These are phyloP conservation scores for Latrodectus elegans DNA, from an alignment of 2,888 invertebrate species.

Conservation along the genomic window DNA sequence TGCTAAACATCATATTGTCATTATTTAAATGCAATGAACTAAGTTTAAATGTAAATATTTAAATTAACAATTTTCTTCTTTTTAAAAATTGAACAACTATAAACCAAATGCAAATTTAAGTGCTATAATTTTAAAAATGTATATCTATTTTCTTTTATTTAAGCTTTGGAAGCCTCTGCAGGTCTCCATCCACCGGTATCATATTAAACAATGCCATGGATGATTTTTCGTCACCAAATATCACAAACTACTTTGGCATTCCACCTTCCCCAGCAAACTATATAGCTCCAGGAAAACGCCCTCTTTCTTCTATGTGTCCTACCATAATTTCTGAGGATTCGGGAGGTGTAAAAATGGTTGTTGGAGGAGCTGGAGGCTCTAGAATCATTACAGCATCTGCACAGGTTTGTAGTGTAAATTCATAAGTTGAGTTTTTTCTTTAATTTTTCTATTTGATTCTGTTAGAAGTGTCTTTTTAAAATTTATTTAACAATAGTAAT, in stretches of 20 bases:
- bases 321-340: conserved; percentile 76
- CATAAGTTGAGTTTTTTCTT: neutral
- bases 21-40: too few relatives aligned
- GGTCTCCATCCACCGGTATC: conserved; percentile 72
- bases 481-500: too few relatives aligned
- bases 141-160: neutral
- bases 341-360: conserved; percentile 72
- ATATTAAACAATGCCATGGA: conserved; percentile 75
- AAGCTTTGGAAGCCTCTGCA: conserved; percentile 74
- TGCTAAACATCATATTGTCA: too few relatives aligned
- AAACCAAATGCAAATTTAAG: too few relatives aligned
- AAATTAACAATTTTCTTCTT: too few relatives aligned
- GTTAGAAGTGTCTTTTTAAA: too few relatives aligned
- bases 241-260: conserved; percentile 82
- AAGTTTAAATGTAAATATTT: too few relatives aligned
- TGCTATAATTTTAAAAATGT: too few relatives aligned
- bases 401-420: conserved; percentile 71
- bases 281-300: conserved; percentile 77
- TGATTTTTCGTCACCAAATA: conserved; percentile 75
- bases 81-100: too few relatives aligned
- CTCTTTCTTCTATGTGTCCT: conserved; percentile 78
- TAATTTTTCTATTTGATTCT: too few relatives aligned
- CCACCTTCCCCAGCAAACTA: conserved; percentile 76
- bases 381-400: conserved; percentile 69
- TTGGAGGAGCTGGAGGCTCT: conserved; percentile 71